Percentiles rank a stretch among this genome's conserved stretches.
phyloP scores from a whole-genome alignment of 1,140 invertebrate genomes.

The Drosophila malerkotliana region DNA sequence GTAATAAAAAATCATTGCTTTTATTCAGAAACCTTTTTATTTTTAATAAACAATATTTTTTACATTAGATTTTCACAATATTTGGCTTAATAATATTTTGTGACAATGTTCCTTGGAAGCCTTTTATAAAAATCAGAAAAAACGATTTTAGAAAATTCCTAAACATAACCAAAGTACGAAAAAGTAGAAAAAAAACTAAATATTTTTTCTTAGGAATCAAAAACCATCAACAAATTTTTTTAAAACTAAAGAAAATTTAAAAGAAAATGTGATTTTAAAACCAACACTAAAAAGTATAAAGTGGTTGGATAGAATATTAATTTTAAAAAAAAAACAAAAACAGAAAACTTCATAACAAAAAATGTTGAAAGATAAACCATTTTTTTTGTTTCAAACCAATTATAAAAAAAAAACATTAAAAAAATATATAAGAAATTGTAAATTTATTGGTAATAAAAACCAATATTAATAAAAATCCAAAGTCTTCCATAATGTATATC shows the following conservation, averaged over 20 bases:
- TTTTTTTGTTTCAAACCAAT: not conserved
- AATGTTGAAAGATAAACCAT: too few species aligned
- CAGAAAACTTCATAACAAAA: not conserved
- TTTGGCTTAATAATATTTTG: not conserved
- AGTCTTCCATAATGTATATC: not conserved
- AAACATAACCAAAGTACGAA: not conserved
- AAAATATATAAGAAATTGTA: too few species aligned
- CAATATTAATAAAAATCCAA: too few species aligned
- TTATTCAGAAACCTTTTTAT: not conserved
- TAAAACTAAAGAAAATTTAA: not conserved
- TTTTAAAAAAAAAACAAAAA: not conserved
- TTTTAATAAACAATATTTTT: not conserved
- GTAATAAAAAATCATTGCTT: not conserved
- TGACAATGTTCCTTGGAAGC: not conserved
- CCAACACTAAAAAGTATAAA: not conserved
- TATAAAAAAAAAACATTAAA: too few species aligned
- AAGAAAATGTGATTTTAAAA: not conserved
- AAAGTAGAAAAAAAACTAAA: not conserved
- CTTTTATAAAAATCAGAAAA: too few species aligned
- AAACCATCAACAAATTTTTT: too few species aligned
- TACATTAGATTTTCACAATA: not conserved
- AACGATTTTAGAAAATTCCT: too few species aligned
- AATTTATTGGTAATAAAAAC: too few species aligned
- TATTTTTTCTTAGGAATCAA: too few species aligned
- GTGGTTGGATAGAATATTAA: not conserved